Conservation (phyloP, 2,888 invertebrate species). For the Coleophora flavipennella region DNA sequence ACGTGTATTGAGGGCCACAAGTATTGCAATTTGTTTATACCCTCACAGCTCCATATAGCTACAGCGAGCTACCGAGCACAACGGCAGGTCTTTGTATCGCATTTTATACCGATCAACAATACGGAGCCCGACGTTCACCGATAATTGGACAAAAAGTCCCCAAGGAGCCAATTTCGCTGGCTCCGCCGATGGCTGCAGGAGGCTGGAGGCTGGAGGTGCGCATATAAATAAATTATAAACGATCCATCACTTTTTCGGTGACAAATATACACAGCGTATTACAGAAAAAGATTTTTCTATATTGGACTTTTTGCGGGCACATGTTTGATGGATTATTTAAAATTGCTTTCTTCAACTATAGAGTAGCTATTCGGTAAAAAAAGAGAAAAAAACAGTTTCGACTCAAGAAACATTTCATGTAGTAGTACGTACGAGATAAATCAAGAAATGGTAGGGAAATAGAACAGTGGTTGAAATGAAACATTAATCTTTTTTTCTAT, state of each 20-base stretch:
- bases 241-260: conserved; percentile 44
- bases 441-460: too few relatives aligned
- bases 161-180: conserved; percentile 60
- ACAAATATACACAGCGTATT: conserved; percentile 26
- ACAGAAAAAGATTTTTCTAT: conserved; percentile 18
- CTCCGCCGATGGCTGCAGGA: conserved; percentile 19
- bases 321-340: conserved; percentile 1
- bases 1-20: conserved; percentile 66
- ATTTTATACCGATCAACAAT: conserved; percentile 64
- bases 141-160: conserved; percentile 64
- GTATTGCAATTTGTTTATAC: conserved; percentile 71
- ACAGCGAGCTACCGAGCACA: conserved; percentile 27
- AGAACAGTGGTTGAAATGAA: too few relatives aligned
- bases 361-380: too few relatives aligned
- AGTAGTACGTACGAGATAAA: neutral
- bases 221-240: conserved; percentile 46
- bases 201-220: conserved; percentile 19
- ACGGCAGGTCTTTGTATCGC: conserved; percentile 49
- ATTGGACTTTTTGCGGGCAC: neutral
- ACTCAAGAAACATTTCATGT: neutral
- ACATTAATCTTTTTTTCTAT: too few relatives aligned
- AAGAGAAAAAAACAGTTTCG: too few relatives aligned
- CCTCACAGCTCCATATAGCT: conserved; percentile 61
- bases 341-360: too few relatives aligned
- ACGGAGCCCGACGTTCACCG: conserved; percentile 45